Base-by-base conservation (phyloP, 2,797 vertebrate species). In the Morelia viridis region DNA sequence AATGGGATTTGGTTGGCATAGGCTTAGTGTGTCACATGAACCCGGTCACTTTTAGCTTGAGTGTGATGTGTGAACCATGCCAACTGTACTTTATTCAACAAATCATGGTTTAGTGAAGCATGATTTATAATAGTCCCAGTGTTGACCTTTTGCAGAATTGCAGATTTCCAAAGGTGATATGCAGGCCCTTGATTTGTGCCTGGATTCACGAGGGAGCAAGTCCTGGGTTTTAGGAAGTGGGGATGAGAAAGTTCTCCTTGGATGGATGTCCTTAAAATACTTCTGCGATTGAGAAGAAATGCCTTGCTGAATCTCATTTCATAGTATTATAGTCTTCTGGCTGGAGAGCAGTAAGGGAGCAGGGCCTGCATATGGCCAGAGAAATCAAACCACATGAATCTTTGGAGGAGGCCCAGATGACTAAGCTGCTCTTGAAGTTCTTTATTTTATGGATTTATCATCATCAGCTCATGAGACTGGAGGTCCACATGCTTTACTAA, bases 371-470 rank as follows among this genome's bases (percentile, higher is more conserved):
- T 95, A 89, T 92, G 93, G 92, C 89, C 96, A 95, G 58, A 91
- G 35, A 92, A 57, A 24, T 91, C 92, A 89, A 76, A 62, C 62
- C 95, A 56, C 84, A 58, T 60, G 19, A 0, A 85, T 71, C 90
- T 76, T 93, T 94, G 90, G 95, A 96, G 94, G 94, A 92, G 93
- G 88, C 93, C 89, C 58, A 64, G 31, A 87, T 62, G 80, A 90
- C 88, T 1, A 5, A 89, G 57, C 89, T 94, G n/a, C 90, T 91
- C 92, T 90, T 95, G 95, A 92, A 95, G 94, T 93, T 96, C 95
- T 94, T 97, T 96, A 97, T 96, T 97, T 94, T 95, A 95, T 96
- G 94, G 90, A 91, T 97, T 97, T 97, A 95, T 95, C 94, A 95
- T 94, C 96, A 94, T 88, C 94, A 96, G 94, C 96, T 97, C 96